These are phyloP conservation scores for Epinotia bilunana DNA, from an alignment of 2,888 invertebrate genomes.

Conservation along the genomic window DNA sequence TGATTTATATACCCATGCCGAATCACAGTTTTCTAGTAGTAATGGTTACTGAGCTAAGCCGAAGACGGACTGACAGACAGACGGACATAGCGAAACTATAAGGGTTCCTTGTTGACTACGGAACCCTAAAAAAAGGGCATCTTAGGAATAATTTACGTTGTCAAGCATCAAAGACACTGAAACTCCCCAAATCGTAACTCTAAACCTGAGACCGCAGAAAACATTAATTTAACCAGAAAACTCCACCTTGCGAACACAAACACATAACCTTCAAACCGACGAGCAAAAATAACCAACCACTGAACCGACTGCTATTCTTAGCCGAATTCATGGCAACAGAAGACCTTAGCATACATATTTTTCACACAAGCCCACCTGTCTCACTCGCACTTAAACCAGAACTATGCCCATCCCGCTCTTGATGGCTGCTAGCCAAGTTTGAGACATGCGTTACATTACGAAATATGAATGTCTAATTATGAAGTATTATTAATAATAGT, in stretches of 20 bases:
- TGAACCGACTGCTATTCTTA: constrained; percentile 74
- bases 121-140: no score
- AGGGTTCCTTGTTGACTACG: no score
- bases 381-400: constrained; percentile 68
- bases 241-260: constrained; percentile 52
- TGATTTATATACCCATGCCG: no score
- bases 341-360: constrained; percentile 84
- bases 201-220: constrained; percentile 31
- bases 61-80: no score
- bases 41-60: no score
- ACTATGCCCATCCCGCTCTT: constrained; percentile 68
- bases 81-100: no score
- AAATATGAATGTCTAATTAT: constrained; percentile 81
- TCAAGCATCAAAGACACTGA: background rate
- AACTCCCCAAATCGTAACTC: constrained; percentile 1
- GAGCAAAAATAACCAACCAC: constrained; percentile 71
- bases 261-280: constrained; percentile 71
- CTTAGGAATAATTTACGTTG: background rate
- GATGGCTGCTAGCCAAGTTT: constrained; percentile 73
- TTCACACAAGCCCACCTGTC: constrained; percentile 81
- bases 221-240: constrained; percentile 54
- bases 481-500: constrained; percentile 64
- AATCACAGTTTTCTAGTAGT: no score
- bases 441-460: constrained; percentile 72
- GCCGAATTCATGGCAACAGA: constrained; percentile 73